Conservation (phyloP, 2,797 vertebrate species). For the Morelia viridis region DNA sequence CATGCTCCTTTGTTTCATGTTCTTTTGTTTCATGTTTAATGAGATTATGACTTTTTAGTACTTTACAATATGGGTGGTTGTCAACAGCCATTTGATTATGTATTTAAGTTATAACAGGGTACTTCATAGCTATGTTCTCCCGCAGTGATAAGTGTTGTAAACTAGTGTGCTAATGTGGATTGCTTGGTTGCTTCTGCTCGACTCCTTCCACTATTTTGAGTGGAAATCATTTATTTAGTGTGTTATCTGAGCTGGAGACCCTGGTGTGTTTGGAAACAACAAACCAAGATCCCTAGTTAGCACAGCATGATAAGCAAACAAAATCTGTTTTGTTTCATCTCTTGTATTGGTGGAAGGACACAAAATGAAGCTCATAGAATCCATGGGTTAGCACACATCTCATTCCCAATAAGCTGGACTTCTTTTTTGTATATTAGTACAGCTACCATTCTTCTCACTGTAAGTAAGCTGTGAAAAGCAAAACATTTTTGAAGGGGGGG, state of each 20-base stretch:
- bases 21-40: background rate
- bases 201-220: background rate
- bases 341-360: background rate
- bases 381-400: background rate
- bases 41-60: background rate
- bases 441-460: background rate
- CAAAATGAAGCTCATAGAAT: background rate
- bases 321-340: background rate
- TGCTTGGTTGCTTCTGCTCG: background rate
- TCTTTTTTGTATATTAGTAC: background rate
- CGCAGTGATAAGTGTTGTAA: background rate
- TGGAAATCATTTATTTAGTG: background rate
- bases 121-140: background rate
- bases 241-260: background rate
- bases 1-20: background rate
- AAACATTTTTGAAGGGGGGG: background rate
- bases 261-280: background rate
- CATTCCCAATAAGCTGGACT: background rate
- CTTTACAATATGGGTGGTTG: background rate
- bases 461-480: background rate
- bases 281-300: background rate
- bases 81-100: background rate
- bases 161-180: background rate
- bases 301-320: background rate
- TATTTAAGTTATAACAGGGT: background rate